Evolutionary conservation across 64 coral and sea anemone species (phyloP).

Genomic region (Hydrozoanthus tunicans): DNA sequence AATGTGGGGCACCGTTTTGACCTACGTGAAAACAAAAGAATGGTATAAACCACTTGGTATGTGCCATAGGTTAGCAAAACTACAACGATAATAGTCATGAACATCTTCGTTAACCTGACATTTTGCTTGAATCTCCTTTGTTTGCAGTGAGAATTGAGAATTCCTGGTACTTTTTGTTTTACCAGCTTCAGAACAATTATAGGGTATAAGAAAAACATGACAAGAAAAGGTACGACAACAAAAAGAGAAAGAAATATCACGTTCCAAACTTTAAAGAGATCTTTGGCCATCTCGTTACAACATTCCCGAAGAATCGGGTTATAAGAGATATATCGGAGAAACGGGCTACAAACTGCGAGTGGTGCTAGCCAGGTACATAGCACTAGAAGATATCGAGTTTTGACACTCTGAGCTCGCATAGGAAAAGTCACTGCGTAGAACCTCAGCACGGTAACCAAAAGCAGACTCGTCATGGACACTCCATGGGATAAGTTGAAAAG

Average conservation of each 20-base stretch:
- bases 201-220: conserved; percentile 12
- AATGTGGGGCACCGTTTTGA: neutral
- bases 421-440: conserved; percentile 3
- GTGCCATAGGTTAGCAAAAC: neutral
- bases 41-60: neutral
- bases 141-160: neutral
- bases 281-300: neutral
- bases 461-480: conserved; percentile 14
- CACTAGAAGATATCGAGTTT: neutral
- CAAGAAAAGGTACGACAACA: neutral
- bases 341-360: neutral
- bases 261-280: neutral
- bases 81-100: neutral
- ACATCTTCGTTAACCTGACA: conserved; percentile 25
- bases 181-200: neutral
- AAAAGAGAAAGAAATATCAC: neutral
- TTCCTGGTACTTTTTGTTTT: conserved; percentile 11
- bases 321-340: neutral
- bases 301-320: neutral
- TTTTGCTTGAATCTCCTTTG: neutral
- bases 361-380: conserved; percentile 2
- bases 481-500: neutral
- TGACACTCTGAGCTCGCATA: neutral
- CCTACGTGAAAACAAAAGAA: neutral
- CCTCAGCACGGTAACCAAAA: conserved; percentile 5